Percentiles rank a stretch among this genome's conserved stretches.
These are phyloP conservation scores for Psix sp. DNA, from an alignment of 1,140 invertebrate genomes.

Conservation along the genomic window DNA sequence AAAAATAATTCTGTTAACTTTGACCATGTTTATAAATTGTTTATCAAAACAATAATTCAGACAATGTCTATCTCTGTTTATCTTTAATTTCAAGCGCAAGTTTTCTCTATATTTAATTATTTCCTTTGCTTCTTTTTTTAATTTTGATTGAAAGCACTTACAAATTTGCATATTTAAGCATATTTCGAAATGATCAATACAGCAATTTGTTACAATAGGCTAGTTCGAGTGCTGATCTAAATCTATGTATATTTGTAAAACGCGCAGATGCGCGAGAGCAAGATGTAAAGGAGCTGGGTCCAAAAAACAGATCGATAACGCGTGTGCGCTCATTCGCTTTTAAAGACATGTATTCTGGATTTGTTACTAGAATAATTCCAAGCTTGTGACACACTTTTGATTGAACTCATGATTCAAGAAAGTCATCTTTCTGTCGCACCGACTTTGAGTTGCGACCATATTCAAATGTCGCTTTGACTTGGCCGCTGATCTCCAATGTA, in stretches of 20 bases:
- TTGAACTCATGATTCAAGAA: too few species aligned
- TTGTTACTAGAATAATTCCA: slow-evolving; percentile 16
- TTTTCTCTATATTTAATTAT: too few species aligned
- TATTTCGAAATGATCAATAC: neutral
- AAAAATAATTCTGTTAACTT: too few species aligned
- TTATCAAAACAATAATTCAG: too few species aligned
- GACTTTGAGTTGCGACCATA: too few species aligned
- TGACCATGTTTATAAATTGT: too few species aligned
- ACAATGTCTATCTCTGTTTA: too few species aligned
- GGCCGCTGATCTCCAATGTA: slow-evolving; percentile 5
- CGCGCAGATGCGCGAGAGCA: slow-evolving; percentile 56
- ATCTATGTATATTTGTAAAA: slow-evolving; percentile 42
- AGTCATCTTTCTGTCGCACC: too few species aligned
- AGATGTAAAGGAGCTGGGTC: slow-evolving; percentile 57
- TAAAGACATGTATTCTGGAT: slow-evolving; percentile 48
- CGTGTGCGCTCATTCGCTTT: slow-evolving; percentile 64
- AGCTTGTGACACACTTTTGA: slow-evolving; percentile 6
- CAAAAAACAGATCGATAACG: slow-evolving; percentile 67
- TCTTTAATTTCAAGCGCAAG: too few species aligned
- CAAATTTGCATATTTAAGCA: too few species aligned
- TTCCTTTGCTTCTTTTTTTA: too few species aligned
- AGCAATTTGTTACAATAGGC: neutral
- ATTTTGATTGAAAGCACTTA: too few species aligned
- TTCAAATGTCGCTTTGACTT: neutral
- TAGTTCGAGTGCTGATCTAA: slow-evolving; percentile 22